Percentiles rank a stretch among this genome's conserved stretches.
phyloP scores from a whole-genome alignment of 2,797 vertebrate species.

The Gephyroberyx darwinii region DNA sequence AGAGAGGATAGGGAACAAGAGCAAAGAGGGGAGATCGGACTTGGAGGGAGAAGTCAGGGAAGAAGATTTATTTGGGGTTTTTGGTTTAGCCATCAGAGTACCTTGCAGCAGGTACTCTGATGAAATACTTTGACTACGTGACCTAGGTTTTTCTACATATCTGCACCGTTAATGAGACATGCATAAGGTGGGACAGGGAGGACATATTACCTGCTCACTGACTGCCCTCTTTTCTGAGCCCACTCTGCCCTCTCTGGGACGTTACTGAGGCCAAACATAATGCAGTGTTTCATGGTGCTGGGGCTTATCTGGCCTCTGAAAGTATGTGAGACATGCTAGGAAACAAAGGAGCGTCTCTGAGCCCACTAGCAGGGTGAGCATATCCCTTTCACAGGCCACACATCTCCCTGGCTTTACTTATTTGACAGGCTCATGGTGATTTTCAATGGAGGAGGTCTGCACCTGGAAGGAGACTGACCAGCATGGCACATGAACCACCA shows the following conservation, averaged over 20 bases:
- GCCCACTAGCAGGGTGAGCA: conserved; percentile 84
- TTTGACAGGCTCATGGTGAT: conserved; percentile 86
- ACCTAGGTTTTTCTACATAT: conserved; percentile 77
- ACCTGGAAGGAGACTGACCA: conserved; percentile 81
- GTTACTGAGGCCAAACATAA: conserved; percentile 88
- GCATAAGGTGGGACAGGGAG: conserved; percentile 69
- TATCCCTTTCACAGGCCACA: conserved; percentile 95
- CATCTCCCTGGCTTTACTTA: conserved; percentile 91
- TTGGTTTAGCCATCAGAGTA: conserved; percentile 38
- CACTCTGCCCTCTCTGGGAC: conserved; percentile 83
- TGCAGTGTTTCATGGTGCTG: conserved; percentile 89
- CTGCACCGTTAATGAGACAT: conserved; percentile 77
- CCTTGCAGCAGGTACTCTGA: conserved; percentile 83
- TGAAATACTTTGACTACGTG: conserved; percentile 82
- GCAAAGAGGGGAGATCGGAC: conserved; percentile 42
- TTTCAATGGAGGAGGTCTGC: conserved; percentile 76
- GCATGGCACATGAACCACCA: conserved; percentile 56
- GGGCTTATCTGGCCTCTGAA: conserved; percentile 93
- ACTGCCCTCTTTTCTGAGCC: conserved; percentile 81
- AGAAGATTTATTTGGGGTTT: conserved; percentile 35
- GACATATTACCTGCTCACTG: conserved; percentile 86
- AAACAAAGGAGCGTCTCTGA: conserved; percentile 95
- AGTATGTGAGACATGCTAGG: conserved; percentile 95
- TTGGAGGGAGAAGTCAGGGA: conserved; percentile 16
- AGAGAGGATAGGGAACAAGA: conserved; percentile 44